Evolutionary conservation across 2,113 vertebrate species (phyloP), one percentile per base, ranked within the genome.

Genomic region (Guaruba guarouba): DNA sequence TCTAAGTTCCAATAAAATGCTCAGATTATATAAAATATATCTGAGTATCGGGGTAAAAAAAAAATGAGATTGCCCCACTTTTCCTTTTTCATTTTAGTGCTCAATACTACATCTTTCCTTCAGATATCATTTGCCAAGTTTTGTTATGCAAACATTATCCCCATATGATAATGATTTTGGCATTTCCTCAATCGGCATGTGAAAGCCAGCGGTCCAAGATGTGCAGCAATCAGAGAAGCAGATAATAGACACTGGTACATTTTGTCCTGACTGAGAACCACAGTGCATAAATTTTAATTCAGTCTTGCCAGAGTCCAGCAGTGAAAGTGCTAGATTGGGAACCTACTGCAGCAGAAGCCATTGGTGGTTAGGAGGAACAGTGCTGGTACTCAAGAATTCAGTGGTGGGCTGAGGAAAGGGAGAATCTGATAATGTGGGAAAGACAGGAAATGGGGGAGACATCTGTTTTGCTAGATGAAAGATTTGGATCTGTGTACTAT

Each of bases 181-280:
- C 94, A 57, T 95, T 93, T 85, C 80, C 54, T 88, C 95, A 86
- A 49, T 5, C 51, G 92, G 88, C 76, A 68, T 33, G 39, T 69
- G 80, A 92, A 90, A 93, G 83, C 39, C 73, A 92, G 69, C 52
- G 62, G 70, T 80, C 83, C 88, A 84, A 70, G 63, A 57, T 66
- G 52, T 54, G 57, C 69, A 83, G 90, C 48, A 88, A 7, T 78
- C 89, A 86, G 61, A 84, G 63, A 41, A 93, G 33, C 44, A 93
- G 88, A 67, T 55, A 94, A 94, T 2, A 91, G 88, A 76, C 67
- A 57, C 35, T 43, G 83, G 92, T 71, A 96, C 96, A 91, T 92
- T 93, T 64, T 96, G 96, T 95, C 62, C 93, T 89, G 90, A 87
- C 76, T 62, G 52, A 59, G 59, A 84, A 89, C 77, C 92, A 94